Base-by-base conservation (phyloP, 1,140 invertebrate genomes). In the Drosophila jambulina region DNA sequence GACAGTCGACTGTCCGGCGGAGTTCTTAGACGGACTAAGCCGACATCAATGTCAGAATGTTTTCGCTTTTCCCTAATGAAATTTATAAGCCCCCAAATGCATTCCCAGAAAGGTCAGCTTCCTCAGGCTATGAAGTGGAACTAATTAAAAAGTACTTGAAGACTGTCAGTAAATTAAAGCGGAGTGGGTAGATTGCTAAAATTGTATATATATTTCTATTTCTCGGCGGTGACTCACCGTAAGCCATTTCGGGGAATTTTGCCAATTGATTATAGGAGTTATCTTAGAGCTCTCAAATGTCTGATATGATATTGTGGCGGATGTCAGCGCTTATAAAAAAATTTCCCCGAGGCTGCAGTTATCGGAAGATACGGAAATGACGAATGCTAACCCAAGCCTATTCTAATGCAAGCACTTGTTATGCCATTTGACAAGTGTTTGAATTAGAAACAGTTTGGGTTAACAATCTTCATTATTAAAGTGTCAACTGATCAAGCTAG, bases 61-160 rank as follows among this genome's bases (percentile, higher is more conserved):
- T 78, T 79, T 63, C 45, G 49, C 64, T 65, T 67, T 70, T 36
- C 17, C 53, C 40, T 80, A 70, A 83, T 70, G 21, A 74, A 82
- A 75, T 69, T 69, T 60, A 70, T 70, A 70, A 70, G 51, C 42
- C 34, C 27, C 9, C 6, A 32, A 76, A 21, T 45, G 42, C 36
- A 40, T 69, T 38, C 38, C 15, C 12, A 12, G 17, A 29, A 45
- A 9, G 29, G 3, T 62, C 25, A 42, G 42, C 29, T 17, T 21
- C 8, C 32, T 17, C 3, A 19, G 43, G 13, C 27, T 21, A 29
- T 32, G 1, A 69, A 64, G 60, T 69, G 63, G 19, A 48, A 63
- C 43, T 84, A 83, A 80, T 80, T 80, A 71, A 76, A 84, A 58
- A 48, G 36, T 12, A 34, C 23, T 19, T 40, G 43, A 43, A 54